These are phyloP conservation scores for Antrozous pallidus DNA, from an alignment of 2,797 vertebrate species.

Conservation along the genomic window DNA sequence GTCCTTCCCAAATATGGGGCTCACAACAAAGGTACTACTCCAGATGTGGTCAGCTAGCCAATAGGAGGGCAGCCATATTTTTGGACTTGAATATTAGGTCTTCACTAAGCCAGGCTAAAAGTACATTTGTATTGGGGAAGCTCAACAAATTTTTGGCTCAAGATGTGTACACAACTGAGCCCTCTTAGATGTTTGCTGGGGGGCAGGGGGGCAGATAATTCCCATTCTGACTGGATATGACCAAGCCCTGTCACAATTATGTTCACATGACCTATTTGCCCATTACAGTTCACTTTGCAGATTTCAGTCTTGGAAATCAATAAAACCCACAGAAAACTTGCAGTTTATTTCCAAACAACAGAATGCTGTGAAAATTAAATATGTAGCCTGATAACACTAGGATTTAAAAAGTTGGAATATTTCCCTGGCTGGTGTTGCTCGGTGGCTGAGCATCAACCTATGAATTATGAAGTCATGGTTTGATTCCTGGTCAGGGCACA, in stretches of 20 bases:
- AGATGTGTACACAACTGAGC: not conserved
- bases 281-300: not conserved
- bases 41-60: not conserved
- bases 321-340: not conserved
- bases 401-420: not conserved
- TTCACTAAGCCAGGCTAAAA: not conserved
- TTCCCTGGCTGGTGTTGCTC: not conserved
- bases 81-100: not conserved
- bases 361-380: not conserved
- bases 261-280: not conserved
- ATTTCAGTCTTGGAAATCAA: not conserved
- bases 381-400: not conserved
- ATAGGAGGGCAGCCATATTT: not conserved
- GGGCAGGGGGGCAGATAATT: not conserved
- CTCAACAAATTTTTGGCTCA: not conserved
- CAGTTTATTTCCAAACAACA: not conserved
- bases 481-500: no score
- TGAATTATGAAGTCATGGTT: no score
- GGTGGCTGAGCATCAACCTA: no score
- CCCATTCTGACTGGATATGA: not conserved
- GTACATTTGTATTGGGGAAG: not conserved
- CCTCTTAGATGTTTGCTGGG: not conserved
- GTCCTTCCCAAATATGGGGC: not conserved
- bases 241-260: fast-evolving
- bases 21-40: not conserved